Evolutionary conservation across 2,888 invertebrate genomes (phyloP).

Genomic region (Serripes groenlandicus): DNA sequence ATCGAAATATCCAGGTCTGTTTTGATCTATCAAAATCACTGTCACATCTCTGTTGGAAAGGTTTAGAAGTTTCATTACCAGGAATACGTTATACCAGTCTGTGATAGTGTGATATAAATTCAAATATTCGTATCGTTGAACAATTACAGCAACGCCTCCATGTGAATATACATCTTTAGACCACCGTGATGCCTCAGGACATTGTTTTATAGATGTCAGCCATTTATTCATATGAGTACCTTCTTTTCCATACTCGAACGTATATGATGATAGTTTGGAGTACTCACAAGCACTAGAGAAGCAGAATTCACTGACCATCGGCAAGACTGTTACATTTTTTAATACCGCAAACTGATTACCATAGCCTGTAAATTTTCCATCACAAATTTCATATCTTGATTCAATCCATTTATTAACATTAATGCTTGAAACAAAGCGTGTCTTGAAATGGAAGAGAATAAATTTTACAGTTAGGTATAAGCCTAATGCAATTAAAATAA

Average conservation of each 20-base stretch:
- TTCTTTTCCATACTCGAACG: constrained; percentile 58
- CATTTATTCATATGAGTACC: constrained; percentile 61
- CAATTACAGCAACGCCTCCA: constrained; percentile 67
- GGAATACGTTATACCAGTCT: constrained; percentile 82
- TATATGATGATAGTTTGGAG: constrained; percentile 8
- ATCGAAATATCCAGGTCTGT: constrained; percentile 81
- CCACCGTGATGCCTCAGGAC: background rate
- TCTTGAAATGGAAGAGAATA: background rate
- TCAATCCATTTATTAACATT: constrained; percentile 33
- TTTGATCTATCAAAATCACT: constrained; percentile 82
- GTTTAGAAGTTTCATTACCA: constrained; percentile 74
- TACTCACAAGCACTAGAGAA: constrained; percentile 29
- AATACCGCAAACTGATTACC: constrained; percentile 64
- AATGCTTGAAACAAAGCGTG: constrained; percentile 7
- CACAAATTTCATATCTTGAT: constrained; percentile 34
- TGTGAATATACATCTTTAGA: background rate
- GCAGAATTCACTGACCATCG: constrained; percentile 37
- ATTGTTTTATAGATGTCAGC: constrained; percentile 18
- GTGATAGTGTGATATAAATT: constrained; percentile 84
- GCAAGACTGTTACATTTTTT: constrained; percentile 55
- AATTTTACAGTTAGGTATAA: background rate
- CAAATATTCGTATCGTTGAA: constrained; percentile 82
- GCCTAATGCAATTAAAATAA: background rate
- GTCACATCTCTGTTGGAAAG: constrained; percentile 71
- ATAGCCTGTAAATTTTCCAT: constrained; percentile 62